Evolutionary conservation across 2,113 vertebrate genomes (phyloP).

Genomic region (Ophthalmotilapia sp.): DNA sequence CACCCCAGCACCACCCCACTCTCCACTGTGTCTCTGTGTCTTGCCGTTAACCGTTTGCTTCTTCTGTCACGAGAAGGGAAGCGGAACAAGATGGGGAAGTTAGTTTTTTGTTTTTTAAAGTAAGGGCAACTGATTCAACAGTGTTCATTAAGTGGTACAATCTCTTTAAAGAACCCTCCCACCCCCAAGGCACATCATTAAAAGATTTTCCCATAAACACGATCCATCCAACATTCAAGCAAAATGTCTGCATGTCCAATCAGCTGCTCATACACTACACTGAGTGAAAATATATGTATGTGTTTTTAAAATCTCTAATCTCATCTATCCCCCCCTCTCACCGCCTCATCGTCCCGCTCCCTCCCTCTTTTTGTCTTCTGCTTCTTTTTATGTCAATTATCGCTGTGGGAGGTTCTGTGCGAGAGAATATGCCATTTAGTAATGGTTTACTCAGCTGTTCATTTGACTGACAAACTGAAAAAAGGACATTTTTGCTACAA

Average conservation of each 20-base stretch:
- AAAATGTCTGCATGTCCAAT: not conserved
- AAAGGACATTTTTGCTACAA: slow-evolving; percentile 73
- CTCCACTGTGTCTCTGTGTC: not conserved
- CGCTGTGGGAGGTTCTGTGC: slow-evolving; percentile 78
- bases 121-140: not conserved
- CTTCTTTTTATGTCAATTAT: not conserved
- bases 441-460: slow-evolving; percentile 67
- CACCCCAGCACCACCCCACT: not conserved
- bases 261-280: not conserved
- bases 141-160: slow-evolving; percentile 27
- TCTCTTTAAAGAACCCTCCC: slow-evolving; percentile 42
- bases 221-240: not conserved
- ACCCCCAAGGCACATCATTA: slow-evolving; percentile 66
- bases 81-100: not conserved
- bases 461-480: slow-evolving; percentile 72
- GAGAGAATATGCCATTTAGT: slow-evolving; percentile 65
- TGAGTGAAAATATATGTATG: not conserved
- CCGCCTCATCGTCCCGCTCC: not conserved
- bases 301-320: slow-evolving; percentile 39
- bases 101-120: not conserved
- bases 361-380: not conserved
- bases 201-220: slow-evolving; percentile 40
- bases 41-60: not conserved
- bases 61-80: not conserved
- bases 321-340: slow-evolving; percentile 24